A percentile compares a stretch with the other conserved stretches of the same genome.
These are phyloP conservation scores for Lynx canadensis DNA, from an alignment of 2,113 vertebrate genomes.

Conservation along the genomic window DNA sequence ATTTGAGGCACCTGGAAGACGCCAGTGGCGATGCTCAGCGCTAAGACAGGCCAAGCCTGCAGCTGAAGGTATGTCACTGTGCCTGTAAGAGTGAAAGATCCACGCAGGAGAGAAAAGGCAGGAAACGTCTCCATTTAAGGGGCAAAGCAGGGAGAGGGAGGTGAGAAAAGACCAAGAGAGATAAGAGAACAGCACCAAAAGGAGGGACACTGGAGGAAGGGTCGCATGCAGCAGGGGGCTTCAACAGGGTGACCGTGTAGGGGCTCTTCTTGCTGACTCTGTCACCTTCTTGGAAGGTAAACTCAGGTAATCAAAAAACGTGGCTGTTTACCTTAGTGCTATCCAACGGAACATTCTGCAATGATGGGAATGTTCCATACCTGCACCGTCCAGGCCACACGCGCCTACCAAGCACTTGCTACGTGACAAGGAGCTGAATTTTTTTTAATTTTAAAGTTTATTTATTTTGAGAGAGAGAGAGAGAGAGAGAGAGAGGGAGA, in stretches of 20 bases:
- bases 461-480: no score
- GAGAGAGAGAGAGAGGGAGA: no score
- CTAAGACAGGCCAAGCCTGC: neutral
- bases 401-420: no score
- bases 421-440: neutral
- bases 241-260: fast-evolving
- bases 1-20: neutral
- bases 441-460: neutral
- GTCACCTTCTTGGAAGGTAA: neutral
- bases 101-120: neutral
- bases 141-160: neutral
- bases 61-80: neutral
- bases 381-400: fast-evolving
- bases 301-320: neutral
- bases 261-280: neutral
- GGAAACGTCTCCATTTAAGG: neutral
- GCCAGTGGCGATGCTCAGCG: neutral
- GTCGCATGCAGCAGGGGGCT: neutral
- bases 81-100: neutral
- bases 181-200: neutral
- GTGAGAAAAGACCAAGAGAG: neutral
- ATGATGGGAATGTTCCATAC: fast-evolving
- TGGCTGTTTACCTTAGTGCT: neutral
- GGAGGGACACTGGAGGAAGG: neutral
- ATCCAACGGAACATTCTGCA: neutral